A percentile compares a stretch with the other conserved stretches of the same genome.
phyloP scores from a whole-genome alignment of 2,113 vertebrate genomes.

The Tachuris rubrigastra region DNA sequence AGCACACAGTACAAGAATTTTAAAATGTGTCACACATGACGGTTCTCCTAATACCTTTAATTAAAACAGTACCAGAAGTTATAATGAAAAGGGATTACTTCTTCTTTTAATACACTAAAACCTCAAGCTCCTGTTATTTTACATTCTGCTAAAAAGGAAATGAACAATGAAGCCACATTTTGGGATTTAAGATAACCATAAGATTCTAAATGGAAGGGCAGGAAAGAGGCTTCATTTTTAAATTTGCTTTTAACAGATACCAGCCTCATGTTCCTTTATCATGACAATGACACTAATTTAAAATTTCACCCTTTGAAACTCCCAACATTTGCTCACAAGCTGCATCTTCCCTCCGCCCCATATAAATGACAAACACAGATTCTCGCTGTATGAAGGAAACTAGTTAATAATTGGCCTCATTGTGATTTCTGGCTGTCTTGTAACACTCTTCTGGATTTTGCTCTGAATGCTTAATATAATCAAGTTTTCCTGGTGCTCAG shows the following conservation, averaged over 20 bases:
- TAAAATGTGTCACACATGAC: background rate
- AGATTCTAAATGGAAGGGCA: constrained; percentile 36
- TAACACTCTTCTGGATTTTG: background rate
- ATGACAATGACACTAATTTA: background rate
- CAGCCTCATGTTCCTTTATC: background rate
- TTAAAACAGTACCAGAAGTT: constrained; percentile 58
- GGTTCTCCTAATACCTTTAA: constrained; percentile 50
- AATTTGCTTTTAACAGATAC: constrained; percentile 11
- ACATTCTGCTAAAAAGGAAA: constrained; percentile 25
- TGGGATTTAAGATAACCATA: background rate
- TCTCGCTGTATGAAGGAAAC: background rate
- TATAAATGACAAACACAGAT: background rate
- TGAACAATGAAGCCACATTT: constrained; percentile 33
- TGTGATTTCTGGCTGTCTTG: background rate
- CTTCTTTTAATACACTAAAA: constrained; percentile 12
- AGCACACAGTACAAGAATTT: background rate
- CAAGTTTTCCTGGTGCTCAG: background rate
- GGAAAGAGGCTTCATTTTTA: background rate
- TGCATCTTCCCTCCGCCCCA: background rate
- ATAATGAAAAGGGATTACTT: constrained; percentile 54
- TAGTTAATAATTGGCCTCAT: background rate
- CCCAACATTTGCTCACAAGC: background rate
- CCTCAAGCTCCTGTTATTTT: constrained; percentile 20
- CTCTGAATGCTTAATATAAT: background rate
- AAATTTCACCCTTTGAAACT: background rate